Evolutionary conservation across 1,140 invertebrate species (phyloP), one percentile per base, ranked within the genome.

Genomic region (Sesamia nonagrioides): DNA sequence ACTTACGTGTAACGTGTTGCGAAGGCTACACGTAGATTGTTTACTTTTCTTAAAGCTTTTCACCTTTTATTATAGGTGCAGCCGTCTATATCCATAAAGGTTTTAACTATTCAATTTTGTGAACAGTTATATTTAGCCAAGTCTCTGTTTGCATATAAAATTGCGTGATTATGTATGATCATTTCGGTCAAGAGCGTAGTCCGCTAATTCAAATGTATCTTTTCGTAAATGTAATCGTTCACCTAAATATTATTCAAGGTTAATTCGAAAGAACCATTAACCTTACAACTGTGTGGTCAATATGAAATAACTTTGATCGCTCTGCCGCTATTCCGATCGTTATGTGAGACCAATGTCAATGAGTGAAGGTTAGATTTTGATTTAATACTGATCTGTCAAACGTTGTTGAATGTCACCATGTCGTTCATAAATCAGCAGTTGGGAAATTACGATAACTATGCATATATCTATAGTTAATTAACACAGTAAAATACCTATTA

Each of bases 101-200:
- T 42, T 42, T 42, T 9, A 21, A 42, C 42, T 18, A 42, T 66
- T 11, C 9, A 66, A 42, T 66, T 66, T 66, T 42, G 21, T 8
- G 18, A 7, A 33, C 54, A 58, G 9, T 27, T 9, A 58, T 13
- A 6, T 33, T 13, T 27, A 27, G 8, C 8, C 17, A 42, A 66
- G 56, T 66, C 37, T 8, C 60, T 42, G 13, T n/a, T 18, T 66
- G 61, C 61, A 42, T 66, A 66, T 13, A 60, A 58, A 45, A 60
- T 74, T 74, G 35, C 71, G 54, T 74, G 71, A 56, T 60, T 60
- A 66, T 60, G 56, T 13, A 35, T 60, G 37, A 56, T 60, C 13
- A 74, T 74, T 60, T 74, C 71, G 71, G 71, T 74, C 71, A 74
- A 74, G 71, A 74, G 7, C 71, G 54, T 45, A 73, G 56, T 37